Conservation (phyloP, 2,797 vertebrate species). For the Naso thynnoides region DNA sequence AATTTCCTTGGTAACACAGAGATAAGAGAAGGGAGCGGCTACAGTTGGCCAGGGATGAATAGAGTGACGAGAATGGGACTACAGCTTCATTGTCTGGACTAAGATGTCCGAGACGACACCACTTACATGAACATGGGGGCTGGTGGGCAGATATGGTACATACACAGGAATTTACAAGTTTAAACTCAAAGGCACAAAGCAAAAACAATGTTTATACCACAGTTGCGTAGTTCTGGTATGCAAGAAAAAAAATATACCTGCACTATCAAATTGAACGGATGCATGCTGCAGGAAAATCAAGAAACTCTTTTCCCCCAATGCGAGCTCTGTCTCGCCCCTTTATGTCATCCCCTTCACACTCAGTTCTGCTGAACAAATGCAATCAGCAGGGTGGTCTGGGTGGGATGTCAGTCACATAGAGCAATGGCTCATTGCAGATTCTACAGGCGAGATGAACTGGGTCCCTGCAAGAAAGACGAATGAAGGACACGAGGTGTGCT, state of each 20-base stretch:
- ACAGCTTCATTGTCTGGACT: constrained; percentile 77
- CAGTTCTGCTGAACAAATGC: constrained; percentile 64
- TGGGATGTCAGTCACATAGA: constrained; percentile 72
- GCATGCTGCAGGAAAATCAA: constrained; percentile 51
- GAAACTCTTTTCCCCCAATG: constrained; percentile 24
- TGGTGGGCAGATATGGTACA: constrained; percentile 35
- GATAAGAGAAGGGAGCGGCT: constrained; percentile 80
- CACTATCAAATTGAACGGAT: constrained; percentile 29
- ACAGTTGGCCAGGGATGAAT: constrained; percentile 77
- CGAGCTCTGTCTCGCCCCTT: constrained; percentile 28
- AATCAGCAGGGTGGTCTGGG: constrained; percentile 74
- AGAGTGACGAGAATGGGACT: constrained; percentile 68
- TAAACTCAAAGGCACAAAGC: constrained; percentile 43
- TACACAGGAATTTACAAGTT: constrained; percentile 27
- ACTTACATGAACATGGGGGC: constrained; percentile 56
- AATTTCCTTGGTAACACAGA: constrained; percentile 85
- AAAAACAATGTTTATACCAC: constrained; percentile 34
- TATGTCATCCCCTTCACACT: constrained; percentile 29
- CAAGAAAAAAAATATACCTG: constrained; percentile 17
- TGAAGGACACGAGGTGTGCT: constrained; percentile 68
- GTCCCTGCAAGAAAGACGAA: constrained; percentile 58
- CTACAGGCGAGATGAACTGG: constrained; percentile 60
- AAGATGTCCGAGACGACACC: constrained; percentile 67
- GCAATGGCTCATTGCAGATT: constrained; percentile 80
- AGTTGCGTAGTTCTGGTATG: constrained; percentile 4